Base-by-base conservation (phyloP, 2,888 invertebrate genomes). In the Parnassius mnemosyne region DNA sequence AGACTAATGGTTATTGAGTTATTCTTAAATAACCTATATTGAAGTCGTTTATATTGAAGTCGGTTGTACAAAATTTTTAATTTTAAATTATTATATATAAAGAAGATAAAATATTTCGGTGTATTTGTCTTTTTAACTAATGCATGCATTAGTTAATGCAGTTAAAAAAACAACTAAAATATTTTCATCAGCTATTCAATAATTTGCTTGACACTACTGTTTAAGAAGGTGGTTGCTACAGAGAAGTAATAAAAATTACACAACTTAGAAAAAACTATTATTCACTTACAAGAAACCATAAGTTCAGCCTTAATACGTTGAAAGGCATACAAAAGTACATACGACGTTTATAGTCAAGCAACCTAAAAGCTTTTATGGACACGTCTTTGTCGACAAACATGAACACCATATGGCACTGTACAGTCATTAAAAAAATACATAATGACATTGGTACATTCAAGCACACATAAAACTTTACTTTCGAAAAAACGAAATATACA, bases 281-380 rank as follows among this genome's bases (percentile, higher is more conserved):
- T 34, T 61, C 11, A 34, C 47, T 62, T 7, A 43, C 13, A 60
- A 55, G n/a, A 47, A 60, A 52, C 52, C 43, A 49, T 59, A 63
- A 63, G 55, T n/a, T 51, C 54, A 34, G 9, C 41, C 46, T 55
- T 44, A 57, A 41, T 46, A 54, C 46, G 51, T 16, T 51, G 58
- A 34, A 34, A 63, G 63, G 62, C 13, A 43, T 60, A 65, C 62
- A 52, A 60, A 65, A 55, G 63, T 66, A 49, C 13, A 49, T 49
- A 71, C 72, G 76, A 78, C 77, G 76, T 79, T 77, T 78, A 74
- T 70, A 77, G 71, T 69, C 76, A 71, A 71, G 72, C 76, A 78
- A 84, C 78, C 79, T 83, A 84, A 87, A 84, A 81, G 83, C 82
- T 83, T 87, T 85, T 89, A 89, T 84, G 86, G 89, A 66, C 81